These are phyloP conservation scores for Catagonus wagneri DNA, from an alignment of 2,113 vertebrate species.

Conservation along the genomic window DNA sequence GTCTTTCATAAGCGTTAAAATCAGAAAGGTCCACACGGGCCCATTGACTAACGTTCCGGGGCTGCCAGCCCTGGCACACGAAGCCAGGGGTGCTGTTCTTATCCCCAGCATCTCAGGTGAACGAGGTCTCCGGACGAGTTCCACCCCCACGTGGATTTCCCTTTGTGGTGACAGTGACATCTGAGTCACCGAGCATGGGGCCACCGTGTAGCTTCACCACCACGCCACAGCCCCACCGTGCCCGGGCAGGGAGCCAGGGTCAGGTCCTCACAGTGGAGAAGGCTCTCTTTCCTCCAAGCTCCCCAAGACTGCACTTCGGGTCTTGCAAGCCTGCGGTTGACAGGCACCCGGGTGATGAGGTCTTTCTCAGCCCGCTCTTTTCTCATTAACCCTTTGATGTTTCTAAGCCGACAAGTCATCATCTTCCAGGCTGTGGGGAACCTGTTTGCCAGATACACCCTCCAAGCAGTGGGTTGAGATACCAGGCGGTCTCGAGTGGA, in stretches of 20 bases:
- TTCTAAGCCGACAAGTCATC: constrained; percentile 45
- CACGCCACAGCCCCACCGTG: neutral
- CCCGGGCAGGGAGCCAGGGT: neutral
- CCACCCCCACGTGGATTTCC: neutral
- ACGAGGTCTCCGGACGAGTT: neutral
- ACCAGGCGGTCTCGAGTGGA: neutral
- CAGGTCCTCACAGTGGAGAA: neutral
- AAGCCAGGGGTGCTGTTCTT: neutral
- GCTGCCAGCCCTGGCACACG: neutral
- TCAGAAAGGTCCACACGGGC: neutral
- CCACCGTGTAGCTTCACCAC: neutral
- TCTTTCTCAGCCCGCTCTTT: constrained; percentile 43
- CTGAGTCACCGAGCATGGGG: neutral
- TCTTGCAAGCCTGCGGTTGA: neutral
- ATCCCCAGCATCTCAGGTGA: neutral
- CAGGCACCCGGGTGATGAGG: neutral
- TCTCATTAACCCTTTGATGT: constrained; percentile 27
- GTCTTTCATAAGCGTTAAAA: neutral
- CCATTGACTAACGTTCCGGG: neutral
- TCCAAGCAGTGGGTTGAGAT: constrained; percentile 37
- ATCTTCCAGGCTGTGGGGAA: constrained; percentile 34
- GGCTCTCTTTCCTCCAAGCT: neutral
- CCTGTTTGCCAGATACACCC: neutral
- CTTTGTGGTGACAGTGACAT: constrained; percentile 26
- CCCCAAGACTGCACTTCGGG: neutral